Evolutionary conservation across 2,113 vertebrate genomes (phyloP).

Genomic region (Neogale vison): DNA sequence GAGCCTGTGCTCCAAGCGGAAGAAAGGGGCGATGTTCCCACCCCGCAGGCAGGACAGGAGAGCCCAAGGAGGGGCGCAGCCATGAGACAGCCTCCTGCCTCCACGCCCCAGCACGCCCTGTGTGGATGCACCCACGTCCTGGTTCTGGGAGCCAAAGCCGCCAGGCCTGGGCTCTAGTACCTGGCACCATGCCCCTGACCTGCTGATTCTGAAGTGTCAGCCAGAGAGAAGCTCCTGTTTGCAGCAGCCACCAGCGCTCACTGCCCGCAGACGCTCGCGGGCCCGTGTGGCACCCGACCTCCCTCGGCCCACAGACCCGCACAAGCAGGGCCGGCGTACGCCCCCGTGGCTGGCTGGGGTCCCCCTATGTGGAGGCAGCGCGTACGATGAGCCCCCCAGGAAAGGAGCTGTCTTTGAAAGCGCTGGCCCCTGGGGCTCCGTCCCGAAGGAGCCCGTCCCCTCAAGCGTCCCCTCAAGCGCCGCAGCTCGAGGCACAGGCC

Average conservation of each 20-base stretch:
- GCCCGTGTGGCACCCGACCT: neutral
- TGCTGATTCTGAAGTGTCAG: too few relatives aligned
- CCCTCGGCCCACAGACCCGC: accelerated
- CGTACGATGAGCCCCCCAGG: accelerated
- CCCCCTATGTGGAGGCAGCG: neutral
- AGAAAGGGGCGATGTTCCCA: too few relatives aligned
- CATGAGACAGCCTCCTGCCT: neutral
- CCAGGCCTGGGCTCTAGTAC: neutral
- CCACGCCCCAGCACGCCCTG: neutral
- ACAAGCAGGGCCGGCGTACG: accelerated
- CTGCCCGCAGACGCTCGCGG: neutral
- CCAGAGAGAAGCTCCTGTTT: neutral
- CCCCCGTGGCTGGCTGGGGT: accelerated
- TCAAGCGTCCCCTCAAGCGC: too few relatives aligned
- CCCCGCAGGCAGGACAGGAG: too few relatives aligned
- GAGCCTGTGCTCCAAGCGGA: too few relatives aligned
- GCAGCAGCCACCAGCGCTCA: accelerated
- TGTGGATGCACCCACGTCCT: neutral
- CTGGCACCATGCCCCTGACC: neutral
- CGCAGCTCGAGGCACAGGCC: accelerated
- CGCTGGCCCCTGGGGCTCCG: too few relatives aligned
- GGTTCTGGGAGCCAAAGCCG: neutral
- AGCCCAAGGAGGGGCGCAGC: too few relatives aligned
- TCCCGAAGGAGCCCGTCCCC: too few relatives aligned
- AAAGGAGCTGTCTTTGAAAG: too few relatives aligned